phyloP scores from a whole-genome alignment of 1,140 invertebrate species.

The Thaumetopoea pityocampa region DNA sequence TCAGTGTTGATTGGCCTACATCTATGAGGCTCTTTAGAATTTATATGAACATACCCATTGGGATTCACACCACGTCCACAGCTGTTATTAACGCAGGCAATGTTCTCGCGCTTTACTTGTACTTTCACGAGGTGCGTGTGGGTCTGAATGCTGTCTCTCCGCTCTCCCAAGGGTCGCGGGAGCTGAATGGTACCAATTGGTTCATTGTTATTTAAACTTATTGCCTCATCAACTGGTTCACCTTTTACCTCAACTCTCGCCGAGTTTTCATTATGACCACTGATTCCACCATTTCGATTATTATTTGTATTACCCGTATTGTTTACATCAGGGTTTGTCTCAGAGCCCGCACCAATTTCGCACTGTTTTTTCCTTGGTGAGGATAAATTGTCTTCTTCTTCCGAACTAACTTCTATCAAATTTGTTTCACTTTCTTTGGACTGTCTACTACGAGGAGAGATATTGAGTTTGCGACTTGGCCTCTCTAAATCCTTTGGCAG shows the following conservation, averaged over 20 bases:
- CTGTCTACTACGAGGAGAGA: conserved; percentile 57
- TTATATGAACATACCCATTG: conserved; percentile 16
- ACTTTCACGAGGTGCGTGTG: no score
- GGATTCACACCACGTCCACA: conserved; percentile 28
- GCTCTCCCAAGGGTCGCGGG: background rate
- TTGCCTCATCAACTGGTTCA: conserved; percentile 32
- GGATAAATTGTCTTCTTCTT: conserved; percentile 62
- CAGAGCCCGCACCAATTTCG: conserved; percentile 32
- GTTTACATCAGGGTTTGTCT: conserved; percentile 1
- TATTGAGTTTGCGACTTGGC: conserved; percentile 62
- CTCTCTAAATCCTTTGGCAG: conserved; percentile 41
- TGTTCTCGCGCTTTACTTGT: no score
- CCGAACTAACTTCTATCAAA: conserved; percentile 69
- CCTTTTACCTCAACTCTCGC: conserved; percentile 43
- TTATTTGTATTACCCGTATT: background rate
- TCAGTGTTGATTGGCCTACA: conserved; percentile 25
- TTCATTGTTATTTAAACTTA: conserved; percentile 13
- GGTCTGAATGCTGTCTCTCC: conserved; percentile 1
- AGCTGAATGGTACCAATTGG: conserved; percentile 7
- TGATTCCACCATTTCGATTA: background rate
- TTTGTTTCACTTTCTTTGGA: conserved; percentile 53
- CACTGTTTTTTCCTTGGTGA: conserved; percentile 48
- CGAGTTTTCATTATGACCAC: conserved; percentile 11
- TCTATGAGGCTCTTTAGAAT: conserved; percentile 20
- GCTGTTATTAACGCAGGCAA: conserved; percentile 14